Evolutionary conservation across 2,797 vertebrate species (phyloP).

Genomic region (Phoeniculus purpureus): DNA sequence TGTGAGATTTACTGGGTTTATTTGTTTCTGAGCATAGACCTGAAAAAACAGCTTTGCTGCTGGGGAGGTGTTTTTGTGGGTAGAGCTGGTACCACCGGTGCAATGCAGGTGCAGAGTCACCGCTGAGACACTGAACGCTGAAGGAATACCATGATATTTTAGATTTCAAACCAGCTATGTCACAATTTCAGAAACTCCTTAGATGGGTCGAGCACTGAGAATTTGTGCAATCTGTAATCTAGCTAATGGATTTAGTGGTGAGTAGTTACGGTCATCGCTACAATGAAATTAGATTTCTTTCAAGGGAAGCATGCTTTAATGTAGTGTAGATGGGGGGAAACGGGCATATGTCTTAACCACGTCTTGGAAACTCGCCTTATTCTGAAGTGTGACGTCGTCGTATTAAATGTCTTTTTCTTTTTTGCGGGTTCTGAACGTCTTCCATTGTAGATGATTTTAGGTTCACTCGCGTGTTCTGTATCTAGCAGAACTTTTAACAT

Average conservation of each 20-base stretch:
- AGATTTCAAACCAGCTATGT: background rate
- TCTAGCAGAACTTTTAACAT: background rate
- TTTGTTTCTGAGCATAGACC: background rate
- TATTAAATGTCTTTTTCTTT: background rate
- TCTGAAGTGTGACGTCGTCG: background rate
- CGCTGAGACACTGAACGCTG: background rate
- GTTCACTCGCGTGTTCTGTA: background rate
- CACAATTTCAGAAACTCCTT: background rate
- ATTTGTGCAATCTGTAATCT: background rate
- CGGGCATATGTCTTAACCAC: too few species aligned
- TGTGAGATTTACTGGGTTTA: background rate
- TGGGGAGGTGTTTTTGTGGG: background rate
- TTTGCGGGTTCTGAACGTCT: background rate
- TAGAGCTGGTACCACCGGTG: background rate
- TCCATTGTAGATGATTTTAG: rapidly evolving
- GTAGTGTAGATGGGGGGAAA: background rate
- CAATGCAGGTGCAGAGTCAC: rapidly evolving
- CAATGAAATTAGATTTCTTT: background rate
- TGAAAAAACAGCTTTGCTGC: background rate
- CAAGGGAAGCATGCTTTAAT: too few species aligned
- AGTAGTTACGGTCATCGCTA: background rate
- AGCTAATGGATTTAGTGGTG: background rate
- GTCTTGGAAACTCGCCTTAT: background rate
- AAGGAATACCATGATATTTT: background rate
- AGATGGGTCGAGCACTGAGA: background rate